Conservation (phyloP, 2,888 invertebrate genomes). For the Tupiocoris notatus region DNA sequence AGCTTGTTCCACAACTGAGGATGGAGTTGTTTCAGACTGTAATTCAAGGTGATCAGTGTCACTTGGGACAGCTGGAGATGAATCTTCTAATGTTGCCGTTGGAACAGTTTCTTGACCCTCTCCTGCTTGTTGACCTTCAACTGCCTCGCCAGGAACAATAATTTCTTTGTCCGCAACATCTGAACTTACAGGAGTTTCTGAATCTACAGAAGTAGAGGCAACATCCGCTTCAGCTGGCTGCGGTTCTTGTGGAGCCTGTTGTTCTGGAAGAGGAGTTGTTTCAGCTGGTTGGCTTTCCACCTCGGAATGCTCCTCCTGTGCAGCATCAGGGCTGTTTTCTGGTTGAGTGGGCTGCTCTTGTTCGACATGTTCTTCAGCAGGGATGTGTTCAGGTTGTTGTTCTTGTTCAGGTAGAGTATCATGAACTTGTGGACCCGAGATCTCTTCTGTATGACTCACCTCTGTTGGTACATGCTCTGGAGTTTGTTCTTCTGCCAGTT, state of each 20-base stretch:
- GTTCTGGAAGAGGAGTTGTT: slow-evolving; percentile 43
- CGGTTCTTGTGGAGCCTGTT: slow-evolving; percentile 49
- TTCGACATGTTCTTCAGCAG: slow-evolving; percentile 41
- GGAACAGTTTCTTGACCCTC: slow-evolving; percentile 45
- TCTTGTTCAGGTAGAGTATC: slow-evolving; percentile 47
- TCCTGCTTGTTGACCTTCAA: neutral
- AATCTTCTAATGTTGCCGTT: slow-evolving; percentile 17
- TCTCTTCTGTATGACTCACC: neutral
- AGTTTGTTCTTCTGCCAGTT: neutral
- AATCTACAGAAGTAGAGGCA: slow-evolving; percentile 46
- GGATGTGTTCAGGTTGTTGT: slow-evolving; percentile 46
- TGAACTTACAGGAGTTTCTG: neutral
- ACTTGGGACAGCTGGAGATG: neutral
- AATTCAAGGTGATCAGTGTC: neutral
- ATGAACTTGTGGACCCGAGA: slow-evolving; percentile 23
- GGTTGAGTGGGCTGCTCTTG: neutral
- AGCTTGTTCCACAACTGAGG: neutral
- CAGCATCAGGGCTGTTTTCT: slow-evolving; percentile 10
- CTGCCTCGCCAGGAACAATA: neutral
- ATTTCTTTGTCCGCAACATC: neutral
- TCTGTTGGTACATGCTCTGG: neutral
- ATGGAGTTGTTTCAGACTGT: neutral
- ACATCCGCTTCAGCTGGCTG: slow-evolving; percentile 49
- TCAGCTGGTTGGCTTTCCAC: slow-evolving; percentile 42
- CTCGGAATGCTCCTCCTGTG: slow-evolving; percentile 23